A percentile compares a stretch with the other conserved stretches of the same genome.
Evolutionary conservation across 2,113 vertebrate species (phyloP).

Genomic region (Eulemur rufifrons): DNA sequence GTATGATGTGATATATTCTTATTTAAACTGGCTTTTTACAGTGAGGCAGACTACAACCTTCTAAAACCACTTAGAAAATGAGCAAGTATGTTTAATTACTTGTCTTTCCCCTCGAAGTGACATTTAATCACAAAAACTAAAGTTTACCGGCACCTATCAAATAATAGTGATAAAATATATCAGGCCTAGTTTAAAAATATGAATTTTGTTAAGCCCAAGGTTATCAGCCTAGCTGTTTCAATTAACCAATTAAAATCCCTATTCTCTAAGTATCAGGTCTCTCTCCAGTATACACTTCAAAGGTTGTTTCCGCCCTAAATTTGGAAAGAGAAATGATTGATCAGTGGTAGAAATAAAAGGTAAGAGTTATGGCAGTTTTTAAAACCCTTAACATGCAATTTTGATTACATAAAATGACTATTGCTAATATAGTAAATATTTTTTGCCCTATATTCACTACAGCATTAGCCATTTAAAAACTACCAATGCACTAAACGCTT

Average conservation of each 20-base stretch:
- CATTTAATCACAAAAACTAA: constrained; percentile 48
- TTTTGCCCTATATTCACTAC: constrained; percentile 2
- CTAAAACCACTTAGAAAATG: constrained; percentile 81
- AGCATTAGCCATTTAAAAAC: constrained; percentile 27
- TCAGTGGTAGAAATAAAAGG: constrained; percentile 15
- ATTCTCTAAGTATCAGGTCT: background rate
- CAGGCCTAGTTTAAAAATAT: background rate
- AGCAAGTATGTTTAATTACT: constrained; percentile 80
- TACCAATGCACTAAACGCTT: background rate
- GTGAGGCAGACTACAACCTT: constrained; percentile 79
- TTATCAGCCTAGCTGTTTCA: constrained; percentile 30
- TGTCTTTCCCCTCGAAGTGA: constrained; percentile 60
- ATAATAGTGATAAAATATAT: background rate
- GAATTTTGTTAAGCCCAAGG: constrained; percentile 39
- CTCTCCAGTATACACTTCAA: background rate
- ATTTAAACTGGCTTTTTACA: constrained; percentile 86
- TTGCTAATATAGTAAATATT: constrained; percentile 15
- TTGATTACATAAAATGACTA: background rate
- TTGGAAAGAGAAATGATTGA: background rate
- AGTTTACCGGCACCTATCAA: constrained; percentile 46
- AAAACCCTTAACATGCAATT: constrained; percentile 7
- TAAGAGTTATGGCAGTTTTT: constrained; percentile 25
- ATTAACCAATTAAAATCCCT: constrained; percentile 31
- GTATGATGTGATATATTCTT: constrained; percentile 82
- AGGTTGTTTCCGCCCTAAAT: background rate